phyloP scores from a whole-genome alignment of 2,888 invertebrate species.

The Hypolimnas misippus region DNA sequence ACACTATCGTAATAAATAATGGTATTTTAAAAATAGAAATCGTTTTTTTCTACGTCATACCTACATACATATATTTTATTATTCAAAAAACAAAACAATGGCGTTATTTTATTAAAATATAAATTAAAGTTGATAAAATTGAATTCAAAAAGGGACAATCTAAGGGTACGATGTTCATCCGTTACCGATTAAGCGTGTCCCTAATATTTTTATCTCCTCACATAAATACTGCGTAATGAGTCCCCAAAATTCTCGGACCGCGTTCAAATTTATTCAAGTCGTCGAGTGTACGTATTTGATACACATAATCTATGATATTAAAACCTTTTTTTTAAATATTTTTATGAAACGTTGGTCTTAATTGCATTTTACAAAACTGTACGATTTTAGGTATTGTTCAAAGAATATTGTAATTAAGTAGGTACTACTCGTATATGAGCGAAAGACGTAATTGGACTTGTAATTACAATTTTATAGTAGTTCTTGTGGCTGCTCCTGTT shows the following conservation, averaged over 20 bases:
- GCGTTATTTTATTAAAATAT: slow-evolving; percentile 20
- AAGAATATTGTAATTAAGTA: too few species aligned
- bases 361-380: neutral
- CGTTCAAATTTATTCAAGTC: slow-evolving; percentile 80
- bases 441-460: too few species aligned
- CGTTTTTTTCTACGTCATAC: too few species aligned
- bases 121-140: slow-evolving; percentile 40
- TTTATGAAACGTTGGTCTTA: neutral
- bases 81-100: neutral
- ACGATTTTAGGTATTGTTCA: neutral
- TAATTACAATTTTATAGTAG: too few species aligned
- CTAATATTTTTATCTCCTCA: slow-evolving; percentile 83
- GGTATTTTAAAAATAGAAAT: too few species aligned
- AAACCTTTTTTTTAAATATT: slow-evolving; percentile 60
- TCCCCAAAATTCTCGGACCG: slow-evolving; percentile 73
- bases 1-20: too few species aligned
- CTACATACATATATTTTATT: neutral
- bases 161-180: slow-evolving; percentile 68
- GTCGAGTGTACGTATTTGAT: slow-evolving; percentile 82
- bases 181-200: slow-evolving; percentile 80
- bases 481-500: too few species aligned
- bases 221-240: slow-evolving; percentile 83
- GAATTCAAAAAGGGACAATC: slow-evolving; percentile 42
- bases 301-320: slow-evolving; percentile 74
- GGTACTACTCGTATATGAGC: too few species aligned